These are phyloP conservation scores for Tenthredo notha DNA, from an alignment of 2,888 invertebrate species.

Conservation along the genomic window DNA sequence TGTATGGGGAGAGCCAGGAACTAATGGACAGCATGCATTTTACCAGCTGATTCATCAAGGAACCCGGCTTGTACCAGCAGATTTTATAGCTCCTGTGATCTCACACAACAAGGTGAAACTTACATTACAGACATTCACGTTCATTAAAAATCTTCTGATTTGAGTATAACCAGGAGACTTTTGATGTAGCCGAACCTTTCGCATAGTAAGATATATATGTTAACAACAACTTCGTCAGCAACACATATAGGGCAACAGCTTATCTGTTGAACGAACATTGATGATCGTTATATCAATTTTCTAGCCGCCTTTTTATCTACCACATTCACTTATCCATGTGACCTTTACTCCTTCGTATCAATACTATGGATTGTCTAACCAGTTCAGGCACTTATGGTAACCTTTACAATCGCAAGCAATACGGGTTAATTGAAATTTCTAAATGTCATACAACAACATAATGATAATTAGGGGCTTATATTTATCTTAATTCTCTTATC, in stretches of 20 bases:
- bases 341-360: neutral
- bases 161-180: neutral
- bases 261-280: neutral
- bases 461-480: neutral
- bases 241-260: neutral
- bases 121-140: neutral
- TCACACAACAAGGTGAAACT: constrained; percentile 87
- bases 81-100: constrained; percentile 96
- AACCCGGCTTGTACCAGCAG: constrained; percentile 94
- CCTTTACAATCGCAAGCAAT: neutral
- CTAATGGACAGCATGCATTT: constrained; percentile 99
- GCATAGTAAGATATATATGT: neutral
- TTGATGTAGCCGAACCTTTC: neutral
- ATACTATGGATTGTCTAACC: neutral
- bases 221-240: neutral
- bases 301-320: neutral
- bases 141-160: neutral
- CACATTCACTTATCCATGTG: neutral
- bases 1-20: constrained; percentile 98
- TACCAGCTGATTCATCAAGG: constrained; percentile 99
- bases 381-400: neutral
- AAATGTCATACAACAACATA: neutral
- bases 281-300: neutral
- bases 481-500: neutral
- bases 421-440: neutral